Evolutionary conservation across 1,140 invertebrate genomes (phyloP).

Genomic region (Mya arenaria): DNA sequence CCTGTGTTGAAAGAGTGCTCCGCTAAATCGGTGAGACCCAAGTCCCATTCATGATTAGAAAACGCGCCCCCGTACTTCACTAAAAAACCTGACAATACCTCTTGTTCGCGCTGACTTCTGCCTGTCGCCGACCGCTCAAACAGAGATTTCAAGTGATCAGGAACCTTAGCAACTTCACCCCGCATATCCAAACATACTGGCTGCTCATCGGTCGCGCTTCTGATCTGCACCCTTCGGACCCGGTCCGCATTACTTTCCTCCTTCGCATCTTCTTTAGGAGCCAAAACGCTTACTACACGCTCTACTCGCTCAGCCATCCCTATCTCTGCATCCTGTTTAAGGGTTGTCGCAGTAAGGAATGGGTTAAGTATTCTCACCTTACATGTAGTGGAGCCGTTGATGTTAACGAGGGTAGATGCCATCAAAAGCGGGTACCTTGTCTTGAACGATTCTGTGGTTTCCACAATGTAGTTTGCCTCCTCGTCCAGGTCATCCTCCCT

Average conservation of each 20-base stretch:
- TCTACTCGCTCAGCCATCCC: too few species aligned
- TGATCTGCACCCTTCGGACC: neutral
- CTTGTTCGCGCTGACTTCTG: neutral
- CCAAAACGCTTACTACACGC: neutral
- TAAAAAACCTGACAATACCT: neutral
- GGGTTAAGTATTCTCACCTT: neutral
- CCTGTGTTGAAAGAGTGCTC: conserved; percentile 54
- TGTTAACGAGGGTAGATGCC: neutral
- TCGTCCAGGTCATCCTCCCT: neutral
- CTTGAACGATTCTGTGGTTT: neutral
- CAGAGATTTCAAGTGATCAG: neutral
- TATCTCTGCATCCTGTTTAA: neutral
- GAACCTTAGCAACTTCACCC: neutral
- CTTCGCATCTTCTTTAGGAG: neutral
- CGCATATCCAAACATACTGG: too few species aligned
- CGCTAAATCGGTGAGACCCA: conserved; percentile 45
- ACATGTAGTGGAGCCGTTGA: neutral
- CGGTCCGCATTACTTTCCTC: neutral
- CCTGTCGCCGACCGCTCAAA: neutral
- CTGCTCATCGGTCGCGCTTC: neutral
- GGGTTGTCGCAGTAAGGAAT: neutral
- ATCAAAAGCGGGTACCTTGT: neutral
- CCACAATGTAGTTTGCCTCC: neutral
- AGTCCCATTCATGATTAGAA: conserved; percentile 14
- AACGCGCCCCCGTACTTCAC: neutral